These are phyloP conservation scores for Zygogramma bicolorata DNA, from an alignment of 2,888 invertebrate species.

Conservation along the genomic window DNA sequence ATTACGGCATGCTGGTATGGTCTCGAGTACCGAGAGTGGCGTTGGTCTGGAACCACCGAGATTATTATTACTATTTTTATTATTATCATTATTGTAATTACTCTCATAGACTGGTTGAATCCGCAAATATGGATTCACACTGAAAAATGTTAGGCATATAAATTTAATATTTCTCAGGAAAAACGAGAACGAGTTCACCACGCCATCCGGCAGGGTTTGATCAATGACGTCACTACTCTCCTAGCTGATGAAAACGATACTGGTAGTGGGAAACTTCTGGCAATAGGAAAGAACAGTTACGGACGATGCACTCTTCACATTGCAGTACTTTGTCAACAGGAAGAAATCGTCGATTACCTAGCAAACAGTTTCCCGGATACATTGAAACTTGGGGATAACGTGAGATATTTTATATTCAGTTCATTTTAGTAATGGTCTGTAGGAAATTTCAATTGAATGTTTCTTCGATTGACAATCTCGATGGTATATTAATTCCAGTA, in stretches of 20 bases:
- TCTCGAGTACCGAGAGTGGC: too few relatives aligned
- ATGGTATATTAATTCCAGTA: too few relatives aligned
- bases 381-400: slow-evolving; percentile 85
- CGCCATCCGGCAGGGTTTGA: slow-evolving; percentile 76
- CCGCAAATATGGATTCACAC: too few relatives aligned
- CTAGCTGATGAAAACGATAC: slow-evolving; percentile 69
- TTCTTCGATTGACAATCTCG: too few relatives aligned
- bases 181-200: slow-evolving; percentile 82
- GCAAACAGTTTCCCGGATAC: slow-evolving; percentile 80
- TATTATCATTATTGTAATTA: too few relatives aligned
- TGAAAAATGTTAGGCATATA: neutral
- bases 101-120: too few relatives aligned
- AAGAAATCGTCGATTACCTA: slow-evolving; percentile 83
- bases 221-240: slow-evolving; percentile 71
- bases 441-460: too few relatives aligned
- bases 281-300: slow-evolving; percentile 75
- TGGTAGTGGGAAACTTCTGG: slow-evolving; percentile 70
- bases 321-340: slow-evolving; percentile 86
- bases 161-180: slow-evolving; percentile 69
- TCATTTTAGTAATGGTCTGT: too few relatives aligned
- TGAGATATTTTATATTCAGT: slow-evolving; percentile 68
- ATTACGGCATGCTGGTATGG: too few relatives aligned
- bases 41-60: too few relatives aligned
- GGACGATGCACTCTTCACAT: slow-evolving; percentile 87
- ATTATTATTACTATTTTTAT: too few relatives aligned